These are phyloP conservation scores for Drosophila aff. DNA, from an alignment of 1,140 invertebrate genomes.

Conservation along the genomic window DNA sequence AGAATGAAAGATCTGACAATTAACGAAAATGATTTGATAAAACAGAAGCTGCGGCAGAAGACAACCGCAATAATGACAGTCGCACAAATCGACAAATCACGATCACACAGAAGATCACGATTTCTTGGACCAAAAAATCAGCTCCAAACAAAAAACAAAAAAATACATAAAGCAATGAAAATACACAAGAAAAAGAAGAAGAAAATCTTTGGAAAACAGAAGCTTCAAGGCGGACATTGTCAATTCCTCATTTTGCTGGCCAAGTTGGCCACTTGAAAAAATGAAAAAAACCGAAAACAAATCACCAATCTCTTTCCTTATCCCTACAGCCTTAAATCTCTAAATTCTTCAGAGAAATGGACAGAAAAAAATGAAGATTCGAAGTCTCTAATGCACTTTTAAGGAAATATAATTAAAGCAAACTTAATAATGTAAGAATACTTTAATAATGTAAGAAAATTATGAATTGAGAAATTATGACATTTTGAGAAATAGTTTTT, in stretches of 20 bases:
- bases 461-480: too few species aligned
- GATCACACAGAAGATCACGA: conserved; percentile 72
- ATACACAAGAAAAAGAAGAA: conserved; percentile 14
- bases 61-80: conserved; percentile 72
- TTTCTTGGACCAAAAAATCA: conserved; percentile 49
- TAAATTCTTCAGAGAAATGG: neutral
- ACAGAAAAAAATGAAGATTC: too few species aligned
- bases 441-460: neutral
- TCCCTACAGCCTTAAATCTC: neutral
- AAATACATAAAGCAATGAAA: neutral
- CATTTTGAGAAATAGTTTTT: neutral
- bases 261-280: too few species aligned
- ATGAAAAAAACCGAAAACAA: neutral
- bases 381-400: neutral
- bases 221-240: conserved; percentile 13
- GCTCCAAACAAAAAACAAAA: neutral
- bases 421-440: neutral
- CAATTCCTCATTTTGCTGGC: conserved; percentile 5
- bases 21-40: conserved; percentile 69
- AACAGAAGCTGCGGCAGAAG: conserved; percentile 33
- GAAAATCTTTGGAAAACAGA: conserved; percentile 16
- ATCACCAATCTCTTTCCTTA: conserved; percentile 9
- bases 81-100: conserved; percentile 79
- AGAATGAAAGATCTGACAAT: conserved; percentile 53
- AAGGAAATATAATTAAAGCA: neutral